Percentiles rank a stretch among this genome's conserved stretches.
Conservation (phyloP, 1,140 invertebrate species). For the Conus ventricosus region DNA sequence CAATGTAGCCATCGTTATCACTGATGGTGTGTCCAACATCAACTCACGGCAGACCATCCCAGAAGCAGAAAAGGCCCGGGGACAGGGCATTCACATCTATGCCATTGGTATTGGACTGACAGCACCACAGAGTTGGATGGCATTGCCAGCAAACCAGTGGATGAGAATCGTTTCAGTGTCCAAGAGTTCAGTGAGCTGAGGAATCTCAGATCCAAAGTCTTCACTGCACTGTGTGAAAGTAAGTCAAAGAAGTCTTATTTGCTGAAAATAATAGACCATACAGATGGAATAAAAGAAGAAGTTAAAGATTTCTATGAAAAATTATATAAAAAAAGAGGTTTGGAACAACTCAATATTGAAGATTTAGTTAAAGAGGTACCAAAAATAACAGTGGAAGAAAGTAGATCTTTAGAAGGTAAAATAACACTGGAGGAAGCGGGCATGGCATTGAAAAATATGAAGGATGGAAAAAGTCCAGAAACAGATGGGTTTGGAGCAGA, state of each 20-base stretch:
- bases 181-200: slow-evolving; percentile 58
- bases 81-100: slow-evolving; percentile 60
- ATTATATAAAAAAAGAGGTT: too few species aligned
- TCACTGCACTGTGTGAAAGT: slow-evolving; percentile 53
- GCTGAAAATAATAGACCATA: too few species aligned
- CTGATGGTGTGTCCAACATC: slow-evolving; percentile 69
- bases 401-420: too few species aligned
- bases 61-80: slow-evolving; percentile 52
- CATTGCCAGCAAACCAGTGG: slow-evolving; percentile 51
- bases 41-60: slow-evolving; percentile 62
- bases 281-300: too few species aligned
- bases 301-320: too few species aligned
- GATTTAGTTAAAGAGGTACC: too few species aligned
- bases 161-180: slow-evolving; percentile 53
- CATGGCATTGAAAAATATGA: too few species aligned
- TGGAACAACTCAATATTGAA: too few species aligned
- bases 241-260: not conserved
- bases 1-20: slow-evolving; percentile 62
- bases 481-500: too few species aligned
- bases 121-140: slow-evolving; percentile 56
- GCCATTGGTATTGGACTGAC: slow-evolving; percentile 61
- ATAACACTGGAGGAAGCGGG: too few species aligned
- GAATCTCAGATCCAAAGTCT: slow-evolving; percentile 54
- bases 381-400: too few species aligned
- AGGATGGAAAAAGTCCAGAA: too few species aligned